These are phyloP conservation scores for Ageneiosus marmoratus DNA, from an alignment of 2,113 vertebrate species.

Conservation along the genomic window DNA sequence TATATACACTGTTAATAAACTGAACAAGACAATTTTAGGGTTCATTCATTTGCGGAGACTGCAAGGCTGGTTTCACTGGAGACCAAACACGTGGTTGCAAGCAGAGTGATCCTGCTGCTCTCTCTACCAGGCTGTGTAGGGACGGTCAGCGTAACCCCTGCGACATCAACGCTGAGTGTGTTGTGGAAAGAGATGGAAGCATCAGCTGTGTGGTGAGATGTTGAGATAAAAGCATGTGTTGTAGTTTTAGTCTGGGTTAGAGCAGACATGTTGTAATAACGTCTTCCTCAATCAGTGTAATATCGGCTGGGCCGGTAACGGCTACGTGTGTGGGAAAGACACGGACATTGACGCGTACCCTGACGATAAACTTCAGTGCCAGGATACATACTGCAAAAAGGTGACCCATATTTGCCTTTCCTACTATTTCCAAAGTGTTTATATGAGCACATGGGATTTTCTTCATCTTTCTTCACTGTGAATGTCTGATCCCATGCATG, in stretches of 20 bases:
- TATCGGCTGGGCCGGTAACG: constrained; percentile 93
- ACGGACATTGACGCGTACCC: constrained; percentile 95
- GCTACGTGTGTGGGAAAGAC: constrained; percentile 90
- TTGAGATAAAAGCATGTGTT: not conserved
- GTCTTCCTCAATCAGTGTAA: constrained; percentile 78
- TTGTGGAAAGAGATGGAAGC: constrained; percentile 83
- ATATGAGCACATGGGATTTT: not conserved
- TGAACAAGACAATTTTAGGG: constrained; percentile 72
- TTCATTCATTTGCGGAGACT: constrained; percentile 88
- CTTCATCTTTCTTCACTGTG: not conserved
- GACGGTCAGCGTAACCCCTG: constrained; percentile 85
- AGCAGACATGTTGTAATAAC: not conserved
- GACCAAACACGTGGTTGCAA: constrained; percentile 86
- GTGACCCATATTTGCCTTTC: constrained; percentile 60
- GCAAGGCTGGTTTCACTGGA: constrained; percentile 83
- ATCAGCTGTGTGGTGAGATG: constrained; percentile 84
- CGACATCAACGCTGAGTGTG: constrained; percentile 81
- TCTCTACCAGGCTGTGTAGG: constrained; percentile 73
- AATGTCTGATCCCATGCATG: not conserved
- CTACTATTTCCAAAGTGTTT: not conserved
- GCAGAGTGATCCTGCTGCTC: constrained; percentile 12
- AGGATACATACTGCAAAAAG: constrained; percentile 83
- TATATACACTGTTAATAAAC: not conserved
- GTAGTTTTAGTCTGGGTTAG: not conserved
- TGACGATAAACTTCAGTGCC: constrained; percentile 80